Base-by-base conservation (phyloP, 2,797 vertebrate species). In the Thripadectes ignobilis region DNA sequence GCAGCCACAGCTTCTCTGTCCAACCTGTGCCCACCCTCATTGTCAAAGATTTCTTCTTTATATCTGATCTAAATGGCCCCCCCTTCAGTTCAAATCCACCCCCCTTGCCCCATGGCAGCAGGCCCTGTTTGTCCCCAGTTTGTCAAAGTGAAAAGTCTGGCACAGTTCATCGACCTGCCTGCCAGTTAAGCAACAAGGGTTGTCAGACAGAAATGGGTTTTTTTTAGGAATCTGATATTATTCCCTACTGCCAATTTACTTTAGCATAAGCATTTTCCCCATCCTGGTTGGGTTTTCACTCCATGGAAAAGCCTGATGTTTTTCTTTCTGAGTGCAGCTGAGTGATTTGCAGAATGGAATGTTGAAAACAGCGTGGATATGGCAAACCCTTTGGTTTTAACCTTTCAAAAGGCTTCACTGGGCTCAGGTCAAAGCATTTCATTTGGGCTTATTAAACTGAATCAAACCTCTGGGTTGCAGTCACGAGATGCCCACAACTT, bases 321-420 rank as follows among this genome's bases (percentile, higher is more conserved):
- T 88, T 96, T 61, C 45, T 89, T 80, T 75, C 65, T 29, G 24
- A 82, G 24, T 22, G 38, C 29, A 49, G 76, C 38, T 73, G 90
- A 86, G n/a, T 69, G 88, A 85, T 80, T 85, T 95, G 73, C 61
- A 71, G 65, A 65, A 46, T 2, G 75, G 91, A 94, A 95, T 88
- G 48, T 10, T 79, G 49, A 74, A 91, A 61, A 66, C 66, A 79
- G 20, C 30, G 5, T 10, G 38, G 34, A 20, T 61, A 41, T 6
- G n/a, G 39, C 67, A 81, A 88, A 94, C 54, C 22, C 34, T 73
- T 85, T 73, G 13, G 4, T 5, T 65, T 75, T 15, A 71, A 46
- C 38, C 80, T 89, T 54, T 75, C n/a, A 23, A 66, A 93, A 84
- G 6, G 1, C 68, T 81, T 68, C 69, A 39, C 71, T 32, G 30